Percentiles rank a stretch among this genome's conserved stretches.
These are phyloP conservation scores for Hycleus cichorii DNA, from an alignment of 1,140 invertebrate species.

Conservation along the genomic window DNA sequence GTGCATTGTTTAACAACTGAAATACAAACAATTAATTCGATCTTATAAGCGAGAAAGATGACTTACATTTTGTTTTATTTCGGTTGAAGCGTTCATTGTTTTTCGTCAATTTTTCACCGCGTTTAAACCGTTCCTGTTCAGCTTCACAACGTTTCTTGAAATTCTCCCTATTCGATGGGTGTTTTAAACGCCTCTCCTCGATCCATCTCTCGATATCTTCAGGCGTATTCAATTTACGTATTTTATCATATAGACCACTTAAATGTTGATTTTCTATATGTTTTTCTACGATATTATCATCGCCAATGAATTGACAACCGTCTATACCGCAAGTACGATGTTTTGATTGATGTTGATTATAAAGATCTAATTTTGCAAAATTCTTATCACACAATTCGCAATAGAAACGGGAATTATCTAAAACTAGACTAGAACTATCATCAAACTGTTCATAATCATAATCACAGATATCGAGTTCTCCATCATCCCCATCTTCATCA, in stretches of 20 bases:
- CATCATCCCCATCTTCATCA: constrained; percentile 2
- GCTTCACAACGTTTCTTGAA: constrained; percentile 57
- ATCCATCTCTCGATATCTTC: constrained; percentile 80
- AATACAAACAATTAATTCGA: not conserved
- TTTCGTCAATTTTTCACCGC: constrained; percentile 55
- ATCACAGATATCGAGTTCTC: constrained; percentile 1
- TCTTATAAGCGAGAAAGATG: constrained; percentile 1
- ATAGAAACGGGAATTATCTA: constrained; percentile 23
- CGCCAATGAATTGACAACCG: constrained; percentile 72
- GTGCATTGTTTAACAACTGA: not conserved
- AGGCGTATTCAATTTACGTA: constrained; percentile 61
- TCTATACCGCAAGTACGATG: constrained; percentile 71
- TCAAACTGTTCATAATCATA: constrained; percentile 1
- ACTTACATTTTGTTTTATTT: constrained; percentile 35
- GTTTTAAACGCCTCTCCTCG: constrained; percentile 66
- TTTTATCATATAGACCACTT: constrained; percentile 67
- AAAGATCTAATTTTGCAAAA: constrained; percentile 51
- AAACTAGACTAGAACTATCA: not conserved
- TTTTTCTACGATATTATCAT: constrained; percentile 67
- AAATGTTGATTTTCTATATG: constrained; percentile 76
- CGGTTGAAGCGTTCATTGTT: constrained; percentile 40
- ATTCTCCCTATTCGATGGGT: constrained; percentile 61
- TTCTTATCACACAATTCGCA: constrained; percentile 73
- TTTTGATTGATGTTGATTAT: constrained; percentile 56
- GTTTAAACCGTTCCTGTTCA: constrained; percentile 55